These are phyloP conservation scores for Gavialis gangeticus DNA, from an alignment of 2,113 vertebrate species.

Conservation along the genomic window DNA sequence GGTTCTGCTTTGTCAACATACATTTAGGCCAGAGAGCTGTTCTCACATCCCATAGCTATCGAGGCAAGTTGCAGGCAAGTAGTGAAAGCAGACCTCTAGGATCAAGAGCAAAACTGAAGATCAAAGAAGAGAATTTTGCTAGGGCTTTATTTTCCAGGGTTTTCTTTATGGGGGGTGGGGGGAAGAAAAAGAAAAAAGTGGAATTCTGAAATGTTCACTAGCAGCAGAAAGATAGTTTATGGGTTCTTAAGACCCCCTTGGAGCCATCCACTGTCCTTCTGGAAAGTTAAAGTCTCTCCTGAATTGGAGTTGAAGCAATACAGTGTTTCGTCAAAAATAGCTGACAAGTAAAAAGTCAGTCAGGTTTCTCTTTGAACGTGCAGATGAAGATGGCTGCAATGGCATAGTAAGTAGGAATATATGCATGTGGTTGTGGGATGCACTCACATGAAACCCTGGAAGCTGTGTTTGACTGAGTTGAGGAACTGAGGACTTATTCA, in stretches of 20 bases:
- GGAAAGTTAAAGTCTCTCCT: neutral
- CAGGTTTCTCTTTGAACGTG: neutral
- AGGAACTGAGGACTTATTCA: conserved; percentile 69
- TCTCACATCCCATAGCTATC: too few relatives aligned
- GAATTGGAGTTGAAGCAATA: accelerated
- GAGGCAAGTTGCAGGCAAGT: too few relatives aligned
- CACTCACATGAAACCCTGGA: conserved; percentile 21
- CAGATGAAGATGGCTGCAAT: neutral
- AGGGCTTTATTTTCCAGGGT: too few relatives aligned
- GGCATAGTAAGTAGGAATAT: neutral
- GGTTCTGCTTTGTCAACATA: too few relatives aligned
- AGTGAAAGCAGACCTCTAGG: too few relatives aligned
- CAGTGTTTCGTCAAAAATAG: neutral
- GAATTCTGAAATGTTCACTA: neutral
- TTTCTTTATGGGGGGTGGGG: too few relatives aligned
- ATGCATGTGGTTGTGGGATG: neutral
- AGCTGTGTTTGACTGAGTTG: neutral
- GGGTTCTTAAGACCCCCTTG: neutral
- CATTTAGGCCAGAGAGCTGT: too few relatives aligned
- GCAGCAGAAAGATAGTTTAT: neutral
- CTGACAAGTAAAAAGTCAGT: neutral
- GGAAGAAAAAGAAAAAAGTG: neutral
- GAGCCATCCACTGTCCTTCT: neutral
- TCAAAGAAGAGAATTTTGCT: too few relatives aligned
- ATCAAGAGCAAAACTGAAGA: too few relatives aligned